Base-by-base conservation (phyloP, 2,797 vertebrate genomes). In the Huso huso region DNA sequence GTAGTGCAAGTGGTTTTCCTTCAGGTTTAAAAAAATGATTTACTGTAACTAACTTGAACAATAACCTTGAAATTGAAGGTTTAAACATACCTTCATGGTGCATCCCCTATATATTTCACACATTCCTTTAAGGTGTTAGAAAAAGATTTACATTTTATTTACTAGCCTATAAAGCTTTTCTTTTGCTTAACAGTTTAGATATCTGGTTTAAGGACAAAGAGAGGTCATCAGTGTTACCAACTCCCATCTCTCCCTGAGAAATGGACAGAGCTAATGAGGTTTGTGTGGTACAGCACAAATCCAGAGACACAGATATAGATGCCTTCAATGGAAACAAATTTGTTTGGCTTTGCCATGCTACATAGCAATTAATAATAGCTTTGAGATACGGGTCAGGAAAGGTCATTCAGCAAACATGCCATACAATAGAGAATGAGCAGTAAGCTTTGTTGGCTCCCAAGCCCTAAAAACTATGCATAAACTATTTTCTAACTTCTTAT, bases 291-390 rank as follows among this genome's bases (percentile, higher is more conserved):
- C 89, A 88, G 90, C 87, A 91, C 92, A 92, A 93, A 90, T 91
- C 92, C 91, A 81, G 84, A 88, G 93, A 95, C 92, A 94, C 92
- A 95, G 94, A 97, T 94, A 93, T 93, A 95, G 93, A 93, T 95
- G 90, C 95, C 91, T 95, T 97, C 93, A 94, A 90, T 88, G 89
- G 93, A 94, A 96, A 97, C 93, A 96, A 95, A 96, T 97, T 95
- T 97, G 94, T 96, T 97, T 95, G 93, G 94, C 94, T 97, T 94
- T 95, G 92, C 90, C 93, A 89, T 93, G 93, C 93, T 93, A 94
- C 93, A 93, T 89, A 90, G 92, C 91, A 90, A 98, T 99, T 97
- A 96, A 97, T 97, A 97, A 97, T 88, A 91, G 89, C 89, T 86
- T 81, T 83, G 88, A 89, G 90, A 90, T 87, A 88, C 90, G 89